Evolutionary conservation across 2,888 invertebrate species (phyloP).

Genomic region (Charanyca ferruginea): DNA sequence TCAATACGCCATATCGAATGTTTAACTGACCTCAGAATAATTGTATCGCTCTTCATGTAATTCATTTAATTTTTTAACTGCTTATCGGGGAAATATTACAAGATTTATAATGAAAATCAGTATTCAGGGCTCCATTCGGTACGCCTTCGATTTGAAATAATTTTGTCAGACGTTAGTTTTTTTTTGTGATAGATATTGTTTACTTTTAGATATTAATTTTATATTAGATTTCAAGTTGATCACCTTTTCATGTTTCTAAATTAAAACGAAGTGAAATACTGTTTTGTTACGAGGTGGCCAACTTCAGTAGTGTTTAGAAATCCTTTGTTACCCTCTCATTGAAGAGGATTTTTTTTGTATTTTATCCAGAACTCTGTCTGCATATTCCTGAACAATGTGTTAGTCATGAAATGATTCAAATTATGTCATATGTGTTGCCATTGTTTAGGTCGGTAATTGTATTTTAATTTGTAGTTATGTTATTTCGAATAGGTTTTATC

Average conservation of each 20-base stretch:
- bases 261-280: slow-evolving; percentile 48
- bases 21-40: slow-evolving; percentile 51
- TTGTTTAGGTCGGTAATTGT: slow-evolving; percentile 84
- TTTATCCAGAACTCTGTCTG: slow-evolving; percentile 50
- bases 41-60: slow-evolving; percentile 44
- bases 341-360: slow-evolving; percentile 52
- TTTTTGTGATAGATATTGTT: slow-evolving; percentile 87
- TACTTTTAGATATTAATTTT: slow-evolving; percentile 80
- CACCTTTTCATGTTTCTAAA: slow-evolving; percentile 65
- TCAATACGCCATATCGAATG: slow-evolving; percentile 42
- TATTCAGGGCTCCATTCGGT: slow-evolving; percentile 68
- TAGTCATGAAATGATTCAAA: slow-evolving; percentile 83
- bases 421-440: slow-evolving; percentile 88
- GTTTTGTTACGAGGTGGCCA: slow-evolving; percentile 57
- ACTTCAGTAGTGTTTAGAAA: slow-evolving; percentile 51
- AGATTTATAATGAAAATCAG: slow-evolving; percentile 67
- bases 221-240: slow-evolving; percentile 68
- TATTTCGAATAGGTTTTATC: slow-evolving; percentile 79
- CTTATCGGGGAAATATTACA: slow-evolving; percentile 49
- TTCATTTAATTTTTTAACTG: slow-evolving; percentile 54
- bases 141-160: slow-evolving; percentile 66
- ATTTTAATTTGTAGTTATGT: slow-evolving; percentile 75
- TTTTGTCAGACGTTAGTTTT: slow-evolving; percentile 74
- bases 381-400: slow-evolving; percentile 82
- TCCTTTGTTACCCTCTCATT: slow-evolving; percentile 57